Percentiles rank a stretch among this genome's conserved stretches.
These are phyloP conservation scores for Mormyrops attenuatus DNA, from an alignment of 2,797 vertebrate species.

Conservation along the genomic window DNA sequence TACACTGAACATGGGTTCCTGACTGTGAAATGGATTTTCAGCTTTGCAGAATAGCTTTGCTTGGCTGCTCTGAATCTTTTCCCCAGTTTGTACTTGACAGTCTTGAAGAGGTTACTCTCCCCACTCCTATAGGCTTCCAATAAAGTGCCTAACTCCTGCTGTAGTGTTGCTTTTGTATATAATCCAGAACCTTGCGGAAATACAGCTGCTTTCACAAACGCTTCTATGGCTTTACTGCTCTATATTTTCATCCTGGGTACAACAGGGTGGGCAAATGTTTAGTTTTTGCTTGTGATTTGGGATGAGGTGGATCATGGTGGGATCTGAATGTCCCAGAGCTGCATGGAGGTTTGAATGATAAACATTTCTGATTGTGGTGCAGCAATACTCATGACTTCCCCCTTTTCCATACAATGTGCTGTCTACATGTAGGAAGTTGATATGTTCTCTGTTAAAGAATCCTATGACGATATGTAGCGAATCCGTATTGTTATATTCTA, in stretches of 20 bases:
- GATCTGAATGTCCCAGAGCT: no score
- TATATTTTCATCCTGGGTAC: no score
- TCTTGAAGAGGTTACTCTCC: not conserved
- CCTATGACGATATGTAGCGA: not conserved
- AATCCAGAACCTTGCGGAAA: no score
- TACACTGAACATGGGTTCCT: not conserved
- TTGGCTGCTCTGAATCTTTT: not conserved
- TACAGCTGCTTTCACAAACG: no score
- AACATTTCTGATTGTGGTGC: not conserved
- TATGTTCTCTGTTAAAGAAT: not conserved
- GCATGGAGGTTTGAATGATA: no score
- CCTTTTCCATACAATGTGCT: not conserved
- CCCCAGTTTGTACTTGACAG: not conserved
- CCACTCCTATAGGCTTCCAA: not conserved
- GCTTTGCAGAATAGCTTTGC: not conserved
- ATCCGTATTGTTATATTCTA: not conserved
- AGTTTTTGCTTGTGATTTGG: no score
- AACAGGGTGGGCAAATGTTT: no score
- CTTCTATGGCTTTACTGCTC: no score
- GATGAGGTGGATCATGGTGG: no score
- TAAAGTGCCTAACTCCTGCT: not conserved
- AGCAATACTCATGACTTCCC: not conserved
- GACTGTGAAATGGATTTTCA: not conserved
- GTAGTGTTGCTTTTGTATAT: no score
- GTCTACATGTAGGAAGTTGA: not conserved